phyloP scores from a whole-genome alignment of 2,888 invertebrate genomes.

The Cataglyphis cursor region DNA sequence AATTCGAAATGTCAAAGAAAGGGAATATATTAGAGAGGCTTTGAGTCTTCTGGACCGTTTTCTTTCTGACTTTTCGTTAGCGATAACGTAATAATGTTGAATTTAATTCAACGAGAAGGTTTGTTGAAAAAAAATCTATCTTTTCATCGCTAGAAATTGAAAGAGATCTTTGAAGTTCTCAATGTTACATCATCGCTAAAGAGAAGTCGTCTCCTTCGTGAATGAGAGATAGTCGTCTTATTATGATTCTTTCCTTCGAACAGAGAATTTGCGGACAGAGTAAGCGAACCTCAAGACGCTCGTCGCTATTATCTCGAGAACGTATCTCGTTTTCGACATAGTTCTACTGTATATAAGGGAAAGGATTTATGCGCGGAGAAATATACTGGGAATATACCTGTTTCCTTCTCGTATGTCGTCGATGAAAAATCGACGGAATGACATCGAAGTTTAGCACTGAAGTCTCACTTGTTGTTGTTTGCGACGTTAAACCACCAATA shows the following conservation, averaged over 20 bases:
- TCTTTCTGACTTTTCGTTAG: slow-evolving; percentile 14
- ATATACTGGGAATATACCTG: not conserved
- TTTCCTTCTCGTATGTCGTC: slow-evolving; percentile 5
- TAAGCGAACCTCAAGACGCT: slow-evolving; percentile 30
- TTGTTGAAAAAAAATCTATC: not conserved
- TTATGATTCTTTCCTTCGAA: slow-evolving; percentile 8
- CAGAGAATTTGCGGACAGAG: not conserved
- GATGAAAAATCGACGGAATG: slow-evolving; percentile 11
- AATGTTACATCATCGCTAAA: not conserved
- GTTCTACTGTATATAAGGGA: slow-evolving; percentile 4
- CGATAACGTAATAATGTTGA: not conserved
- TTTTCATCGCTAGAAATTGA: not conserved
- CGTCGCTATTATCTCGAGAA: slow-evolving; percentile 25
- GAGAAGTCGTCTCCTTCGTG: slow-evolving; percentile 25
- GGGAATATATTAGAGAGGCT: not conserved
- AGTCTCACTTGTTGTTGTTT: slow-evolving; percentile 52
- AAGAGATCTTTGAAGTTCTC: not conserved
- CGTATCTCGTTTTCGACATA: slow-evolving; percentile 20
- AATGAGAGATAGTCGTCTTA: slow-evolving; percentile 27
- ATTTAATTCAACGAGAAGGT: not conserved
- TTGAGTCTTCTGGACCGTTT: slow-evolving; percentile 9
- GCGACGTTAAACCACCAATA: slow-evolving; percentile 35
- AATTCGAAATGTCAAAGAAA: slow-evolving; percentile 19
- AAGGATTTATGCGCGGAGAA: not conserved
- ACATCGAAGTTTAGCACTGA: slow-evolving; percentile 31